These are phyloP conservation scores for Arge pagana DNA, from an alignment of 2,888 invertebrate genomes.

Conservation along the genomic window DNA sequence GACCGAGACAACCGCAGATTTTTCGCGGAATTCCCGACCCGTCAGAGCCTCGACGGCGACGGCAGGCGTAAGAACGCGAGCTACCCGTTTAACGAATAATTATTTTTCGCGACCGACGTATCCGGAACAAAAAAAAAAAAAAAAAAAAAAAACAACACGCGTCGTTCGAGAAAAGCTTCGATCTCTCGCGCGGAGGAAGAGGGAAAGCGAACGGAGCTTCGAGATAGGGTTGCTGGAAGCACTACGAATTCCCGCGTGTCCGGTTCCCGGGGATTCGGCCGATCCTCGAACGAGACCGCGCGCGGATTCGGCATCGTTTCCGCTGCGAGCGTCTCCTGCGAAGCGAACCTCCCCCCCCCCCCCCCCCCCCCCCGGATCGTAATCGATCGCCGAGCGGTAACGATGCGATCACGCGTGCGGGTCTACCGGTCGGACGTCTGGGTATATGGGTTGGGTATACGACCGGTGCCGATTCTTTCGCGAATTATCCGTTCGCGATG, in stretches of 20 bases:
- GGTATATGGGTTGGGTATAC: too few species aligned
- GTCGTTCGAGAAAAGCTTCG: slow-evolving; percentile 1
- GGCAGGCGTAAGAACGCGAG: background rate
- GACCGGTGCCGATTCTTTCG: too few species aligned
- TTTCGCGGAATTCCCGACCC: slow-evolving; percentile 37
- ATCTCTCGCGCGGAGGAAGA: slow-evolving; percentile 1
- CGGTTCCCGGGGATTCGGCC: background rate
- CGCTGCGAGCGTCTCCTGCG: too few species aligned
- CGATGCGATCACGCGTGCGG: too few species aligned
- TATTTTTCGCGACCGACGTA: too few species aligned
- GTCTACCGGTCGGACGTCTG: too few species aligned
- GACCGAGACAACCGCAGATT: slow-evolving; percentile 27
- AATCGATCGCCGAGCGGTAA: too few species aligned
- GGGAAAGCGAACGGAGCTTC: slow-evolving; percentile 27
- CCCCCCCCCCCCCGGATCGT: too few species aligned
- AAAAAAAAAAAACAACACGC: background rate
- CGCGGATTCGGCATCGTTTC: slow-evolving; percentile 47
- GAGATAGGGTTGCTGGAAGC: slow-evolving; percentile 15
- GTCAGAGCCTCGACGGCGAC: background rate
- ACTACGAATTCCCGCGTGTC: background rate
- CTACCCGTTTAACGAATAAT: slow-evolving; percentile 19
- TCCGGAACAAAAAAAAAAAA: slow-evolving; percentile 18
- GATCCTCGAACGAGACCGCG: slow-evolving; percentile 39
- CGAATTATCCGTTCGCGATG: too few species aligned
- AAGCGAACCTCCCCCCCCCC: too few species aligned